A percentile compares a stretch with the other conserved stretches of the same genome.
phyloP scores from a whole-genome alignment of 2,113 vertebrate genomes.

The Columbina picui region DNA sequence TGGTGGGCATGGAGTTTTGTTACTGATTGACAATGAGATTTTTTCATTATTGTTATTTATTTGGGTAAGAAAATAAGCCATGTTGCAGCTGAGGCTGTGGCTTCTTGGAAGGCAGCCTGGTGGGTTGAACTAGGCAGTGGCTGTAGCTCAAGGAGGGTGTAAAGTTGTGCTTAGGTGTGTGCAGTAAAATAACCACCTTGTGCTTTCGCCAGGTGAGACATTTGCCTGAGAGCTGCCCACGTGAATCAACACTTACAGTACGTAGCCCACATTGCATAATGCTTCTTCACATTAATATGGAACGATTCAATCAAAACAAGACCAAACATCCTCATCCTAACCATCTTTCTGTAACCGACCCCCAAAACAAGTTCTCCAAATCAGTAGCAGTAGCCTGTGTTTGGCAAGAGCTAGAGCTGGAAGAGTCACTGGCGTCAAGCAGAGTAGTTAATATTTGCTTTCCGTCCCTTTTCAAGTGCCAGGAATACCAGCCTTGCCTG shows the following conservation, averaged over 20 bases:
- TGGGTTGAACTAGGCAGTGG: neutral
- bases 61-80: neutral
- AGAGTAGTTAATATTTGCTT: slow-evolving; percentile 5
- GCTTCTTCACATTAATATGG: neutral
- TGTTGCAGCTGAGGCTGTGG: neutral
- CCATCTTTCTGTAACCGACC: neutral
- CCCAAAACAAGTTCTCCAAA: neutral
- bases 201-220: neutral
- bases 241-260: neutral
- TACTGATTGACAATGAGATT: neutral
- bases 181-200: neutral
- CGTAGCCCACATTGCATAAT: neutral
- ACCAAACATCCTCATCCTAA: neutral
- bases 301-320: neutral
- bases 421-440: neutral
- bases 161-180: neutral
- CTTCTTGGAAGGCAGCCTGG: neutral
- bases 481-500: slow-evolving; percentile 23
- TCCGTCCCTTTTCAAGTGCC: neutral
- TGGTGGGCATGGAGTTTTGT: neutral
- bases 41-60: neutral
- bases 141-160: neutral
- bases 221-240: neutral
- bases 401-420: neutral
- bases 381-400: neutral